Conservation (phyloP, 64 coral and sea anemone species). For the Orbicella faveolata region DNA sequence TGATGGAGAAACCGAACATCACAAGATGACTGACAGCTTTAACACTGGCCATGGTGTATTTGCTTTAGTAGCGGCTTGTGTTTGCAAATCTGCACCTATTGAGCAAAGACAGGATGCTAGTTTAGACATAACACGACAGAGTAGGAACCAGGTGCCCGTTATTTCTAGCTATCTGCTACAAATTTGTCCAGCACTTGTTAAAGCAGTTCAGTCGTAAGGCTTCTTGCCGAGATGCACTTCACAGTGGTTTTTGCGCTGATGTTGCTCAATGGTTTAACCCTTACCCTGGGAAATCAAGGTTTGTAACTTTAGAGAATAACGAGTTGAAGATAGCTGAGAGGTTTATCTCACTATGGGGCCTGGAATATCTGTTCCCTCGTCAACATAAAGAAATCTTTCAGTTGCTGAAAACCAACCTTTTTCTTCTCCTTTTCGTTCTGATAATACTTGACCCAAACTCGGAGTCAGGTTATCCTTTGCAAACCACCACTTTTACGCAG, state of each 20-base stretch:
- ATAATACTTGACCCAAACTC: no score
- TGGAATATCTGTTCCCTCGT: no score
- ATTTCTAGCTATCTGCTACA: not conserved
- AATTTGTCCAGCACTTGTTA: not conserved
- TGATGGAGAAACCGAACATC: no score
- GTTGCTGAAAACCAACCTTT: no score
- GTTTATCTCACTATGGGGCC: no score
- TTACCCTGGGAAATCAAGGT: not conserved
- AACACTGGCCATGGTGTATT: not conserved
- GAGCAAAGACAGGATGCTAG: not conserved
- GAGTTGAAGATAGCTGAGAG: no score
- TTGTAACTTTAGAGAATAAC: no score
- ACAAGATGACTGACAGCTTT: not conserved
- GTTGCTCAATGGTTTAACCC: not conserved
- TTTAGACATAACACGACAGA: not conserved
- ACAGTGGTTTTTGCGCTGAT: not conserved
- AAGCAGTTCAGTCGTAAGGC: not conserved
- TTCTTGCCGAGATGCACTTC: not conserved
- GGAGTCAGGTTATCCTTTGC: no score
- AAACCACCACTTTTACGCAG: no score
- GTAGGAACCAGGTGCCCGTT: not conserved
- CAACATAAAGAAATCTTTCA: no score
- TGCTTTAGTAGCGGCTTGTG: not conserved
- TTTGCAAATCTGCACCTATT: not conserved
- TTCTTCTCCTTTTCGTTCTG: no score